A percentile compares a stretch with the other conserved stretches of the same genome.
Evolutionary conservation across 2,888 invertebrate genomes (phyloP).

Genomic region (Leptinotarsa haldemani): DNA sequence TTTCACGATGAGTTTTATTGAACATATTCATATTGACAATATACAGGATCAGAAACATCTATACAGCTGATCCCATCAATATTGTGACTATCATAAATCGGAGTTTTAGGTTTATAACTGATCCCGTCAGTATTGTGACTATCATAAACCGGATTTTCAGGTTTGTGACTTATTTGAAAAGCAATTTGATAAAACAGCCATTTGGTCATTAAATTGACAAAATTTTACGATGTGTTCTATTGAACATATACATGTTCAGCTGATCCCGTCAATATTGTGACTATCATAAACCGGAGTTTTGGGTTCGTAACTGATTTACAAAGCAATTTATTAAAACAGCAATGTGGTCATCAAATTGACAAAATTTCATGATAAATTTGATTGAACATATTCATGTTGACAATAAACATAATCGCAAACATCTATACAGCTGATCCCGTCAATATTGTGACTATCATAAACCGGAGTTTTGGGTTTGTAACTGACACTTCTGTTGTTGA

Average conservation of each 20-base stretch:
- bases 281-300: constrained; percentile 14
- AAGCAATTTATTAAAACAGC: background rate
- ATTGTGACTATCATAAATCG: constrained; percentile 39
- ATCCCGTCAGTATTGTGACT: too few species aligned
- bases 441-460: constrained; percentile 42
- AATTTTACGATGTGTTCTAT: background rate
- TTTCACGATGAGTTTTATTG: background rate
- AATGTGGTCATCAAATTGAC: background rate
- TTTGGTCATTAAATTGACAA: background rate
- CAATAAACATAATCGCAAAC: constrained; percentile 45
- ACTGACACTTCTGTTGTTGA: constrained; percentile 39
- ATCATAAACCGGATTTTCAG: too few species aligned
- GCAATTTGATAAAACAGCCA: background rate
- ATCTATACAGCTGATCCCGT: constrained; percentile 47
- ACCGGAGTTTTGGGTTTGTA: constrained; percentile 34
- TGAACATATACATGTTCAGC: too few species aligned
- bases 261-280: constrained; percentile 31
- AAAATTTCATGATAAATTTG: background rate
- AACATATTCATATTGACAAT: constrained; percentile 33
- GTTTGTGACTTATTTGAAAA: background rate
- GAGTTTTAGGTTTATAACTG: constrained; percentile 31
- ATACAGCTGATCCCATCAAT: constrained; percentile 47
- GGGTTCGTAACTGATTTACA: too few species aligned
- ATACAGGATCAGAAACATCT: constrained; percentile 45
- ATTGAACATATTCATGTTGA: constrained; percentile 28